These are phyloP conservation scores for Heliconius aoede DNA, from an alignment of 2,888 invertebrate species.

Conservation along the genomic window DNA sequence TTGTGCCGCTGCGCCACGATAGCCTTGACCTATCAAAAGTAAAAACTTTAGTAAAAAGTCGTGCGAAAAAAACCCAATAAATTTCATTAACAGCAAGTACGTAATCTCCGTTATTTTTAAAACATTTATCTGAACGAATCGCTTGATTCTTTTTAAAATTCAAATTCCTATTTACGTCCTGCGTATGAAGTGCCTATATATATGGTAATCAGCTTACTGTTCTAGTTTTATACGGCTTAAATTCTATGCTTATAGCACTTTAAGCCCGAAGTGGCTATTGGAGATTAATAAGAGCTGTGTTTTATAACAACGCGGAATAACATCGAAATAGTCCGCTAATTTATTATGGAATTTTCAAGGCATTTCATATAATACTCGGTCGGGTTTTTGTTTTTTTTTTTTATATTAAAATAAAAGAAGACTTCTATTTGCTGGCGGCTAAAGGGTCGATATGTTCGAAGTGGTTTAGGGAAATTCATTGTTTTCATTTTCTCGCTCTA, in stretches of 20 bases:
- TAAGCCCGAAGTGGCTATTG: conserved; percentile 21
- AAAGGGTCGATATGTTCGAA: not conserved
- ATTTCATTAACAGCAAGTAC: not conserved
- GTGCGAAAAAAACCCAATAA: not conserved
- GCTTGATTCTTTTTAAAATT: conserved; percentile 18
- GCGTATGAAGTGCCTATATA: conserved; percentile 26
- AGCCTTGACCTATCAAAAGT: not conserved
- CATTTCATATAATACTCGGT: not conserved
- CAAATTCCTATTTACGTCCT: conserved; percentile 27
- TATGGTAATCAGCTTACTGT: conserved; percentile 32
- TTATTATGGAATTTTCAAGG: not conserved
- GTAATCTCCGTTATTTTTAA: conserved; percentile 17
- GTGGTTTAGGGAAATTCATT: not conserved
- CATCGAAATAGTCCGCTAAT: not conserved
- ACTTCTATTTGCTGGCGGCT: too few species aligned
- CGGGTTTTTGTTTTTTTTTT: not conserved
- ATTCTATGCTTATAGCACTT: conserved; percentile 27
- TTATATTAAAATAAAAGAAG: too few species aligned
- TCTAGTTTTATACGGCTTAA: conserved; percentile 27
- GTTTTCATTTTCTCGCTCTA: not conserved
- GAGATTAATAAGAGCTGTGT: conserved; percentile 17
- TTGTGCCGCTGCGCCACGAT: too few species aligned
- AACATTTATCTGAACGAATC: conserved; percentile 18
- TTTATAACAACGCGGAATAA: conserved; percentile 8
- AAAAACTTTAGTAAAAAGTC: not conserved